Base-by-base conservation (phyloP, 2,113 vertebrate genomes). In the Rhinolophus ferrumequinum region DNA sequence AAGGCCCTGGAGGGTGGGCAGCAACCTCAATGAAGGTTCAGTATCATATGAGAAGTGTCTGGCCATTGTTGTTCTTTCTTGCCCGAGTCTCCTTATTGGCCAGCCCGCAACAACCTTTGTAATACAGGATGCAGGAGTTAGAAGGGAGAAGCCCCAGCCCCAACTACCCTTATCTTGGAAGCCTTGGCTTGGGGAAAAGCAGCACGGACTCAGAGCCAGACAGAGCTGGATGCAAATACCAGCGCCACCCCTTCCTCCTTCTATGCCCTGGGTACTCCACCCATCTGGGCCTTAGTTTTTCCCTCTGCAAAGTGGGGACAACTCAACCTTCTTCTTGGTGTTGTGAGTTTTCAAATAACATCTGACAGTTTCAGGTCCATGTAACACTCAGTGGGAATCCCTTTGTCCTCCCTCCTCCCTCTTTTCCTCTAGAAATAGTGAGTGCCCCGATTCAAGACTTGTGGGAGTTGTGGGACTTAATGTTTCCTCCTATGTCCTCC, bases 51-150 rank as follows among this genome's bases (percentile, higher is more conserved):
- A 38, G 52, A 73, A 50, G 28, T 50, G 72, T 93, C 35, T 95
- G 69, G 50, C 64, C 16, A 35, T 38, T 67, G 5, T 64, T 47
- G 30, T 62, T 77, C 93, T 92, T 86, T 50, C 73, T 92, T 95
- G 22, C 24, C 70, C 0, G 0, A 84, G 18, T 54, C 3, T 54
- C 10, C 30, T n/a, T 0, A 3, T 30, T n/a, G 33, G 3, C 41
- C 2, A 0, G 33, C 26, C 13, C 41, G 76, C n/a, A 15, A 41
- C 52, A 44, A 47, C 19, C 24, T 86, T 41, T 90, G 73, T 54
- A 44, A 14, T 38, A 44, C 16, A n/a, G 38, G 47, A 66, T 50
- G 10, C 56, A 54, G 54, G 9, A 33, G 8, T 93, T 52, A 67
- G 24, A 38, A 50, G 15, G 58, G 35, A 91, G 35, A 41, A 50